Evolutionary conservation across 2,797 vertebrate genomes (phyloP), one percentile per base, ranked within the genome.

Genomic region (Choloepus didactylus): DNA sequence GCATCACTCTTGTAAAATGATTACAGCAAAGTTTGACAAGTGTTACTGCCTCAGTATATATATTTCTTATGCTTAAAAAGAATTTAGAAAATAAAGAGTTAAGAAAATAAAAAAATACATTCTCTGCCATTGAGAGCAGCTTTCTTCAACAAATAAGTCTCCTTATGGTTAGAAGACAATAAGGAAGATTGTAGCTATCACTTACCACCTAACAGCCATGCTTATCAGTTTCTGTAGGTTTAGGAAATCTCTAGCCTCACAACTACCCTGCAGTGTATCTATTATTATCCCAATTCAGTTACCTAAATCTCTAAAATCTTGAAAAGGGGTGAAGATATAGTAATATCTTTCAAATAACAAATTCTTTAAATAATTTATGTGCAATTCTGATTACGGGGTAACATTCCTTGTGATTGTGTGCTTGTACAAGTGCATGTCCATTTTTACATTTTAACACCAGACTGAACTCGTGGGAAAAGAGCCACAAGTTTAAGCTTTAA

Each of bases 241-340:
- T 80, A 23, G 51, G 38, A 94, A 89, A 66, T 44, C 29, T 96
- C 54, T 44, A 44, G 23, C 51, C 88, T 97, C 95, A 97, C 93
- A 97, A 97, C 60, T 69, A 97, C 67, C 80, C 92, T 94, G 70
- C 94, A 97, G 96, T 97, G 95, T 96, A 97, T 93, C 29, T 0
- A 54, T 95, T 94, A 75, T 91, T 96, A 93, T 95, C 5, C 35
- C 16, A 38, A 73, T 91, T 70, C 31, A 70, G 4, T 35, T 75
- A 70, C 14, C 2, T 67, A 86, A 87, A 54, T 25, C 14, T 89
- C 21, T 93, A 67, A 87, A 82, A 66, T 41, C 27, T 18, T 85
- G 44, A 46, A 72, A 70, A 86, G 25, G 35, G 15, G 46, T 87
- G 27, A 92, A 93, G 38, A 90, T 23, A 79, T 49, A 80, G 46